These are phyloP conservation scores for Euleptes europaea DNA, from an alignment of 2,113 vertebrate genomes.

Conservation along the genomic window DNA sequence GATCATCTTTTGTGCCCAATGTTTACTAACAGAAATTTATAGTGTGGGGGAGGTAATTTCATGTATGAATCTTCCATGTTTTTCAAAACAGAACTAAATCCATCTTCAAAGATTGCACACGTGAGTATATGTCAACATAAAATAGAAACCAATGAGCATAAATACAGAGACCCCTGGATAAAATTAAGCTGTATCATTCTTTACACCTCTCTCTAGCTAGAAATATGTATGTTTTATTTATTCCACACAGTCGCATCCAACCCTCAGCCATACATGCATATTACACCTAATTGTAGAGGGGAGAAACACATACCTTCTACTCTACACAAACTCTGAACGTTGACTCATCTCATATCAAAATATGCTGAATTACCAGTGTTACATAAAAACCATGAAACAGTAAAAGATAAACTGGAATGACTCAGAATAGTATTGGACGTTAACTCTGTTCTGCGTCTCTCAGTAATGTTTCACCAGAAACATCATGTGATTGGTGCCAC, in stretches of 20 bases:
- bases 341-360: background rate
- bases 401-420: background rate
- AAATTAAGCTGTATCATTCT: background rate
- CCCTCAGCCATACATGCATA: background rate
- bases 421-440: background rate
- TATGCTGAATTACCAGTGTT: background rate
- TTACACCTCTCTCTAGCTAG: background rate
- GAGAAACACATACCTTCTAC: background rate
- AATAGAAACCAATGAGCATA: background rate
- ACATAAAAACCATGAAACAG: background rate
- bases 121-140: background rate
- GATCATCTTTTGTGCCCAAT: background rate
- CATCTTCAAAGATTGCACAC: conserved; percentile 34
- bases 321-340: background rate
- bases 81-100: background rate
- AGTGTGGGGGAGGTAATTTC: background rate
- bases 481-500: background rate
- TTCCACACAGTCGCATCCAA: background rate
- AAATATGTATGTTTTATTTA: background rate
- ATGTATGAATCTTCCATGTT: background rate
- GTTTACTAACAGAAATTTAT: background rate
- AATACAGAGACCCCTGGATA: background rate
- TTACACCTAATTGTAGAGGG: background rate
- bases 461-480: background rate
- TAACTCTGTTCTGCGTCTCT: background rate